Conservation (phyloP, 2,113 vertebrate species). For the Thermophis baileyi region DNA sequence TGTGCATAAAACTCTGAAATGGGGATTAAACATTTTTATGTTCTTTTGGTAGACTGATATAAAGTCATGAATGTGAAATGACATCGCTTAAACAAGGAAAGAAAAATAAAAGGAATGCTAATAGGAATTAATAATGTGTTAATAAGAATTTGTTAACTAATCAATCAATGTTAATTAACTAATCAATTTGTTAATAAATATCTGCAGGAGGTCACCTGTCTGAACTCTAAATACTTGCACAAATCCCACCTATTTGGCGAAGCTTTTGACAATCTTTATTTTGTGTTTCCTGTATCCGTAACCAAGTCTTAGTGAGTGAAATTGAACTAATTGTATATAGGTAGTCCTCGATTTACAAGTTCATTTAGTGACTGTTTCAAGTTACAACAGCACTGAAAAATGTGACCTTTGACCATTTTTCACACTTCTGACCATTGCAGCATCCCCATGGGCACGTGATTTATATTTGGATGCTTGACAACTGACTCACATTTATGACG, state of each 20-base stretch:
- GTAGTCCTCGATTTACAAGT: too few species aligned
- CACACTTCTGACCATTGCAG: too few species aligned
- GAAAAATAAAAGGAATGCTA: not conserved
- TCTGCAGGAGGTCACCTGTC: not conserved
- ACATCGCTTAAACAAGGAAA: not conserved
- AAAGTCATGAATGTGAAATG: not conserved
- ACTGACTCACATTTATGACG: too few species aligned
- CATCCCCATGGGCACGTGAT: too few species aligned
- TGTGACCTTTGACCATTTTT: too few species aligned
- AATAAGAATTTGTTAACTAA: not conserved
- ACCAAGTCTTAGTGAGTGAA: not conserved
- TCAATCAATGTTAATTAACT: not conserved
- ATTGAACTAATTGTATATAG: not conserved
- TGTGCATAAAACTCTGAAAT: not conserved
- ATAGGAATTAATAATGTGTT: not conserved
- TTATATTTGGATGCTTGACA: too few species aligned
- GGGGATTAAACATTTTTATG: not conserved
- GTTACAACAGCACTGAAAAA: too few species aligned
- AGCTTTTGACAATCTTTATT: not conserved
- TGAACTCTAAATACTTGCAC: not conserved
- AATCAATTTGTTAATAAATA: not conserved
- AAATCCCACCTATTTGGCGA: not conserved
- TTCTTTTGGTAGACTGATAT: not conserved
- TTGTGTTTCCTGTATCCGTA: not conserved
- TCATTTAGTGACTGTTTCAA: too few species aligned